Evolutionary conservation across 2,113 vertebrate species (phyloP).

Genomic region (Solea senegalensis): DNA sequence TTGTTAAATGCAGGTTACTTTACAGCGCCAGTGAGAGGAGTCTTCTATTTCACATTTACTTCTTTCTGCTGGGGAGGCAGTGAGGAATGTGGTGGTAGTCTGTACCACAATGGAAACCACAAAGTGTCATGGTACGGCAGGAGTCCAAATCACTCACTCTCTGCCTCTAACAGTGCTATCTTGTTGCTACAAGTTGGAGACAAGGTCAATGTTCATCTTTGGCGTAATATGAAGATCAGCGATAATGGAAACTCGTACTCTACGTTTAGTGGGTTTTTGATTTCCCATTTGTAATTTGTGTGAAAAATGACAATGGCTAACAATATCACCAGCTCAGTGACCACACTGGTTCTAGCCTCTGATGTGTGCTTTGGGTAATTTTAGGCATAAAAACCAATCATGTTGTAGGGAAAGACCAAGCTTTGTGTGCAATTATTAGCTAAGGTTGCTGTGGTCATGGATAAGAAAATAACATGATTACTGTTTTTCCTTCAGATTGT

Average conservation of each 20-base stretch:
- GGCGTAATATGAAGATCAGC: neutral
- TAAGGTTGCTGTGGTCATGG: too few relatives aligned
- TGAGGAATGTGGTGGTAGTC: neutral
- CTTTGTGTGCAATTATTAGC: too few relatives aligned
- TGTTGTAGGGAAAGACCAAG: too few relatives aligned
- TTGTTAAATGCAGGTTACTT: neutral
- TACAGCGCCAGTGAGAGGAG: too few relatives aligned
- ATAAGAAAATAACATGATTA: too few relatives aligned
- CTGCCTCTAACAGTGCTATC: neutral
- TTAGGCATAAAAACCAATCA: too few relatives aligned
- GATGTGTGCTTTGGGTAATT: too few relatives aligned
- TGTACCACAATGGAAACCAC: neutral
- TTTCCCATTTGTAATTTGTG: too few relatives aligned
- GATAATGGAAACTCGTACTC: neutral
- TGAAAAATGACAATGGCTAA: too few relatives aligned
- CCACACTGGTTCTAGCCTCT: too few relatives aligned
- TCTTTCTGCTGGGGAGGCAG: neutral
- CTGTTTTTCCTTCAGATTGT: too few relatives aligned
- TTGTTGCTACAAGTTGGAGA: neutral
- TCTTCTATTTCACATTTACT: neutral
- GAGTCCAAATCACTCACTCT: neutral
- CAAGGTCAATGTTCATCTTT: neutral
- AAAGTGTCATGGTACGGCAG: neutral
- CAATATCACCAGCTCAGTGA: too few relatives aligned
- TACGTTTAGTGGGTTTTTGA: neutral